Base-by-base conservation (phyloP, 2,888 invertebrate genomes). In the Helleia helle region DNA sequence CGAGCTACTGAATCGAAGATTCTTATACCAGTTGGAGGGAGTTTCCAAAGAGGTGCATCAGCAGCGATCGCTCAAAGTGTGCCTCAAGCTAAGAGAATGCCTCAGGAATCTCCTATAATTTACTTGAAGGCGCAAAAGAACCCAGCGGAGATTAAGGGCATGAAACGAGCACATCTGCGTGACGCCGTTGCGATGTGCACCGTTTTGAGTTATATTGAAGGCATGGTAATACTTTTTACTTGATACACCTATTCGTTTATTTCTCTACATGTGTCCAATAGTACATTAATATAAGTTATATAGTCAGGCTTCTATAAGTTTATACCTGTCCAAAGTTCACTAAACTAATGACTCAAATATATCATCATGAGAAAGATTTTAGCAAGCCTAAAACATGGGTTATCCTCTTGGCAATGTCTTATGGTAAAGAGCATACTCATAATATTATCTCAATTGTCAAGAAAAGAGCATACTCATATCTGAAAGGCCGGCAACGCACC, bases 171-270 rank as follows among this genome's bases (percentile, higher is more conserved):
- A 0, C 96, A 97, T 64, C 80, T 97, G 39, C 87, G 93, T 38
- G 98, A 99, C 72, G 96, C 93, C 0, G 93, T 92, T 0, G 96
- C 95, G 0, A 90, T 97, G 79, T 94, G 96, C 66, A 93, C 95
- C 55, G 93, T 94, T 52, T 88, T 97, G 51, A 75, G 68, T 48
- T 84, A 81, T 46, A 59, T 83, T 47, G 75, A 81, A 55, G 68
- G 54, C 22, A 56, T 55, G 59, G 64, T 63, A 46, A 52, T 45
- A 17, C 7, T 8, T 11, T n/a, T 28, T 11, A 18, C 18, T 6
- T 4, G 11, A 26, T 1, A 14, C 15, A 11, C 6, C 18, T 8
- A 36, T 36, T 7, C n/a, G 22, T 24, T 3, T 12, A 8, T 25
- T 24, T 4, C n/a, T n/a, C n/a, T n/a, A n/a, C n/a, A n/a, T n/a